Evolutionary conservation across 2,113 vertebrate genomes (phyloP).

Genomic region (Orientallactaga bullata): DNA sequence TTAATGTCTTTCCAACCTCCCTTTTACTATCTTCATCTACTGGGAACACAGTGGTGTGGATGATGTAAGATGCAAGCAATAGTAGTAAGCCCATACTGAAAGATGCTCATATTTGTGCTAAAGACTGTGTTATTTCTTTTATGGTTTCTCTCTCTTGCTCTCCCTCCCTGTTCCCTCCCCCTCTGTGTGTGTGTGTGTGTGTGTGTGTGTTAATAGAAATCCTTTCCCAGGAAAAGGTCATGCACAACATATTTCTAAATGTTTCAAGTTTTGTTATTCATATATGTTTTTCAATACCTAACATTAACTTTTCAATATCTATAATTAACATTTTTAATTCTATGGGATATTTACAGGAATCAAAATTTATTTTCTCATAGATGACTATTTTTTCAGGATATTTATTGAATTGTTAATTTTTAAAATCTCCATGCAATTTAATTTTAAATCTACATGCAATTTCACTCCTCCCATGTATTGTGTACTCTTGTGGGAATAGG

Average conservation of each 20-base stretch:
- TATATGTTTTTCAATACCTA: background rate
- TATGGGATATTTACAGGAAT: background rate
- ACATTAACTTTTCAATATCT: background rate
- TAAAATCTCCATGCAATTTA: background rate
- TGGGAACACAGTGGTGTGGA: background rate
- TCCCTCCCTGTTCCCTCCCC: no score
- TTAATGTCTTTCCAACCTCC: background rate
- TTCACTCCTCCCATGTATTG: background rate
- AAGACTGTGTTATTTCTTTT: background rate
- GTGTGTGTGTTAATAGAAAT: no score
- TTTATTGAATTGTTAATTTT: background rate
- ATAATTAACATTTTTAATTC: background rate
- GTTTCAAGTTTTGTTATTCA: no score
- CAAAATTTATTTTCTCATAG: background rate
- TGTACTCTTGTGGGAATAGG: background rate
- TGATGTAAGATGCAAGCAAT: background rate
- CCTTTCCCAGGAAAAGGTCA: no score
- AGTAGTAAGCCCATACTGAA: background rate
- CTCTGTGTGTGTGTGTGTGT: no score
- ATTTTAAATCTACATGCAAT: background rate
- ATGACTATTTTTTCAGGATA: background rate
- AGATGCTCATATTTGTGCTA: background rate
- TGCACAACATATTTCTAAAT: no score
- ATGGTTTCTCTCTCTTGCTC: background rate
- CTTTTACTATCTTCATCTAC: conserved; percentile 28